phyloP scores from a whole-genome alignment of 1,140 invertebrate species.

The Meteorus sp. region DNA sequence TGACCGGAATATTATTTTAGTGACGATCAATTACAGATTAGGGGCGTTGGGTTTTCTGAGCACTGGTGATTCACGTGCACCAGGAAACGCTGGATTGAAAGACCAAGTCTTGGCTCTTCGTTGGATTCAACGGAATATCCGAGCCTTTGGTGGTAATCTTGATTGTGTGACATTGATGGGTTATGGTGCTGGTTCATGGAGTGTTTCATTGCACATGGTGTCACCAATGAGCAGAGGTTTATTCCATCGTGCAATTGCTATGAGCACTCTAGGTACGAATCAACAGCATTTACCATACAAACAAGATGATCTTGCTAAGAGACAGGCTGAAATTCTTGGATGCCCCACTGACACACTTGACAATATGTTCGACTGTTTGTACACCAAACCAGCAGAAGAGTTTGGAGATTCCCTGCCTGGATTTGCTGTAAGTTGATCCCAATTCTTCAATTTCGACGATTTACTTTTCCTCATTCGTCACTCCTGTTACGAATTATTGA shows the following conservation, averaged over 20 bases:
- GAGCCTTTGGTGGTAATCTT: conserved; percentile 74
- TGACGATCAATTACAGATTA: conserved; percentile 72
- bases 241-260: conserved; percentile 71
- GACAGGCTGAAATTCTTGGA: conserved; percentile 68
- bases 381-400: conserved; percentile 52
- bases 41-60: conserved; percentile 68
- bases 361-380: conserved; percentile 67
- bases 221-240: too few species aligned
- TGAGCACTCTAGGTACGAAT: conserved; percentile 69
- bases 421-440: conserved; percentile 23
- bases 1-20: conserved; percentile 65
- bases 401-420: conserved; percentile 33
- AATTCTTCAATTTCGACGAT: conserved; percentile 1
- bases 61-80: conserved; percentile 64
- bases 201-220: conserved; percentile 68
- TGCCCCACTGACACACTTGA: conserved; percentile 65
- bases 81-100: conserved; percentile 75
- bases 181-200: conserved; percentile 70
- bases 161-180: conserved; percentile 70
- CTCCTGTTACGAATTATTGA: too few species aligned
- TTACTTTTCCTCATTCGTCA: too few species aligned
- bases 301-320: conserved; percentile 65
- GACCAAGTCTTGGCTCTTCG: too few species aligned
- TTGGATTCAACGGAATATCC: conserved; percentile 74
- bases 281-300: conserved; percentile 61